Percentiles rank a stretch among this genome's conserved stretches.
These are phyloP conservation scores for Drosophila grimshawi DNA, from an alignment of 1,140 invertebrate species.

Conservation along the genomic window DNA sequence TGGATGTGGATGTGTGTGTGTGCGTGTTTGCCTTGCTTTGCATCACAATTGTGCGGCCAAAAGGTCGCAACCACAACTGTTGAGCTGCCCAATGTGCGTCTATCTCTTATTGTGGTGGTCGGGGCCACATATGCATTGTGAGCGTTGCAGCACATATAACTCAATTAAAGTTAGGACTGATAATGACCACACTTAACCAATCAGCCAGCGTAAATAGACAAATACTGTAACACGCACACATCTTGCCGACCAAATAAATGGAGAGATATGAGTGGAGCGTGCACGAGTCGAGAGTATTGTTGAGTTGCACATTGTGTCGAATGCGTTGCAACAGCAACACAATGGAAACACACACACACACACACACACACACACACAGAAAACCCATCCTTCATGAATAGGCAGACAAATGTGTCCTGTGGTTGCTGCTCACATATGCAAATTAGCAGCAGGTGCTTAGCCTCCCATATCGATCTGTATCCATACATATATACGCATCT, in stretches of 20 bases:
- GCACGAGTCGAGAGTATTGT: slow-evolving; percentile 37
- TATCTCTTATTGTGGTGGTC: too few species aligned
- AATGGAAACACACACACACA: slow-evolving; percentile 11
- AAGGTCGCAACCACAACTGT: slow-evolving; percentile 10
- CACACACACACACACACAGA: slow-evolving; percentile 9
- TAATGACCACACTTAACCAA: slow-evolving; percentile 10
- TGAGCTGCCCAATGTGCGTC: background rate
- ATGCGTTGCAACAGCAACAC: slow-evolving; percentile 23
- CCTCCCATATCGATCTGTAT: background rate
- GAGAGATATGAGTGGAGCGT: slow-evolving; percentile 25
- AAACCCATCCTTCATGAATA: background rate
- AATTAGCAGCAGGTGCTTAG: slow-evolving; percentile 30
- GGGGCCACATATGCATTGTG: slow-evolving; percentile 22
- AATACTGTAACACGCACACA: slow-evolving; percentile 1
- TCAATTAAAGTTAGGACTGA: slow-evolving; percentile 38
- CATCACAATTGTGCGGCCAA: slow-evolving; percentile 24
- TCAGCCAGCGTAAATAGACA: too few species aligned
- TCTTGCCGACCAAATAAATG: background rate
- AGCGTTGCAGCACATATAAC: slow-evolving; percentile 35
- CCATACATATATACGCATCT: background rate
- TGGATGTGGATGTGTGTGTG: slow-evolving; percentile 1
- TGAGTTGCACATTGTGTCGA: slow-evolving; percentile 44
- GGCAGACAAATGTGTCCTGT: slow-evolving; percentile 1
- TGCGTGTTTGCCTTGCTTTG: slow-evolving; percentile 11
- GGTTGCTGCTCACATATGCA: slow-evolving; percentile 37